Evolutionary conservation across 2,113 vertebrate genomes (phyloP), one percentile per base, ranked within the genome.

Genomic region (Sinocyclocheilus rhinocerous): DNA sequence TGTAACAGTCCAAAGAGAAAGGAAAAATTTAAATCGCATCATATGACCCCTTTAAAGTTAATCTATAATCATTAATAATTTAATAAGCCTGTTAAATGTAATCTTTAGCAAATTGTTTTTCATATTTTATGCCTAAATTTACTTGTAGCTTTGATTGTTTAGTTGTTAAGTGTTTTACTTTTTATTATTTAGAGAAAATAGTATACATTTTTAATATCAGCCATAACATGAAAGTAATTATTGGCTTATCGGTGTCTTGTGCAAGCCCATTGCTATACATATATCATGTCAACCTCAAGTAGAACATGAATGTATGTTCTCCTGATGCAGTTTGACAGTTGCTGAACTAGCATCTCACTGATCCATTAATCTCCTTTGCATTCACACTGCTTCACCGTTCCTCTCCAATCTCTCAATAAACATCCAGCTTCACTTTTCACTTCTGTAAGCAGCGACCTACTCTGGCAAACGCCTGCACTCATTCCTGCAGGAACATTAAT

Each of bases 281-380:
- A 29, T 18, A 4, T 55, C 24, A 4, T 20, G 50, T 76, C n/a
- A 48, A 3, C 6, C 24, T 50, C 15, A 69, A 63, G 13, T 10
- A 50, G 80, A 86, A 36, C 2, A 16, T 52, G 39, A 83, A 83
- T 36, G n/a, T 12, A 45, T 9, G 33, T n/a, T 45, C 73, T 50
- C 69, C 33, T 77, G 76, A 55, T 77, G 76, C 26, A 77, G 50
- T 61, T 75, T 76, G 22, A 63, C 33, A 65, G 42, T 36, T 45
- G 87, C 88, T 90, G 87, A 91, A 48, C 85, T 84, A 87, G 81
- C 85, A 88, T 86, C 75, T 86, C 50, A 84, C 61, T 91, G 88
- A 91, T 88, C 85, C 83, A 11, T 48, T 91, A 90, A 90, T 89
- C 85, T 22, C 61, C 48, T 80, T 65, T 83, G 20, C 42, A 42